Percentiles rank a stretch among this genome's conserved stretches.
phyloP scores from a whole-genome alignment of 2,113 vertebrate genomes.

The Scalopus aquaticus region DNA sequence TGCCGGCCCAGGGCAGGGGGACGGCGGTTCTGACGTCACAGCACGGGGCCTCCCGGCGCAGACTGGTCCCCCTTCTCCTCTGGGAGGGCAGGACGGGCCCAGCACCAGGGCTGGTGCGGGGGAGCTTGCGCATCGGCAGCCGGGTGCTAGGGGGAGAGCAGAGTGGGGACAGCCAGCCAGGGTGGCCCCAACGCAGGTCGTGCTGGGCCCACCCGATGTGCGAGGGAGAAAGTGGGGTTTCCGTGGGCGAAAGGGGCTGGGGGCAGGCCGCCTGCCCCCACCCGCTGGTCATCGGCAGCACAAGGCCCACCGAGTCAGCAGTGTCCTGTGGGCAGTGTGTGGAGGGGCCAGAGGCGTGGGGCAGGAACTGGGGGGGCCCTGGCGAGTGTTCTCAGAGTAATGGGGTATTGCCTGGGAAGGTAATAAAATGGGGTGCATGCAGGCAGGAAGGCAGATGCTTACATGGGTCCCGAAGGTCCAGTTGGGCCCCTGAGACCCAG shows the following conservation, averaged over 20 bases:
- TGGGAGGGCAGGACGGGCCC: not conserved
- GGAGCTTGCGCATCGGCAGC: fast-evolving
- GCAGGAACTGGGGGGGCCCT: fast-evolving
- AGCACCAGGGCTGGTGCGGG: not conserved
- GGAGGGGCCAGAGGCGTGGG: not conserved
- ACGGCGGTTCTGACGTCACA: not conserved
- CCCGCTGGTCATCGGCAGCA: not conserved
- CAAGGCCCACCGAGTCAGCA: too few relatives aligned
- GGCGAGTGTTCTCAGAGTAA: not conserved
- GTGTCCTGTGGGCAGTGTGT: fast-evolving
- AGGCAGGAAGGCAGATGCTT: not conserved
- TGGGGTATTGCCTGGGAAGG: not conserved
- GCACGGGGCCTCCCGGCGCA: not conserved
- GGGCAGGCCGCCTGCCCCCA: not conserved
- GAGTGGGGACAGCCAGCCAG: not conserved
- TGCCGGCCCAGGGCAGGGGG: too few relatives aligned
- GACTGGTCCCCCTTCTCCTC: not conserved
- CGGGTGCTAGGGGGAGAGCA: not conserved
- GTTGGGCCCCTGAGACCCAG: not conserved
- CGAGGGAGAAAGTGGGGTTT: not conserved
- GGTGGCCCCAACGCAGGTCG: not conserved
- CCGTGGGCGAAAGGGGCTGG: not conserved
- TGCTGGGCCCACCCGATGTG: fast-evolving
- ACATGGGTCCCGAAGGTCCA: not conserved
- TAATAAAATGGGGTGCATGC: not conserved